Evolutionary conservation across 2,888 invertebrate genomes (phyloP).

Genomic region (Rhagonycha fulva): DNA sequence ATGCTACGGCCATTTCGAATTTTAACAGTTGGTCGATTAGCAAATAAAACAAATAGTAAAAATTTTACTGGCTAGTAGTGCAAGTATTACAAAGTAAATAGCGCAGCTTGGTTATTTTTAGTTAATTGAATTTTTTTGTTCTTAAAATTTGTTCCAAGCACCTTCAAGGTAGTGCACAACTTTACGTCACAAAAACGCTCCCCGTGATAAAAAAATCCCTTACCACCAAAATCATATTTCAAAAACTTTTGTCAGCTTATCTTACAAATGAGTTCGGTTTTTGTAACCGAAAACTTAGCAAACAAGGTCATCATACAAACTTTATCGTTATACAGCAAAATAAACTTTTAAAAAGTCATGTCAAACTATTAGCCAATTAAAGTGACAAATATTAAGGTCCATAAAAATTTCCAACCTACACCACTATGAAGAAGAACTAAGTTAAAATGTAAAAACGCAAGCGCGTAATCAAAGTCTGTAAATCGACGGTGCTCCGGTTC

Average conservation of each 20-base stretch:
- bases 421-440: conserved; percentile 22
- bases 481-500: conserved; percentile 28
- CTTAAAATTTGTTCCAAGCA: background rate
- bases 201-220: background rate
- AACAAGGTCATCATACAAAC: background rate
- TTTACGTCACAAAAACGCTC: too few relatives aligned
- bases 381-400: background rate
- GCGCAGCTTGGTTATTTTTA: background rate
- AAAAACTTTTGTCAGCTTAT: background rate
- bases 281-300: background rate
- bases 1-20: conserved; percentile 22
- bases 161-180: too few relatives aligned
- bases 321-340: background rate
- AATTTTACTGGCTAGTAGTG: background rate
- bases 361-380: background rate
- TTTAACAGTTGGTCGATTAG: conserved; percentile 27
- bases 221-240: background rate
- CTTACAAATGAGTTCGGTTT: background rate
- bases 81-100: background rate
- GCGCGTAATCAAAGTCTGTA: conserved; percentile 26
- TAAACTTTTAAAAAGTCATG: background rate
- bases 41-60: conserved; percentile 22
- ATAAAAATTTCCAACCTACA: conserved; percentile 19
- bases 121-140: background rate
- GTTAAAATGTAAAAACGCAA: conserved; percentile 20